phyloP scores from a whole-genome alignment of 2,113 vertebrate genomes.

The Pygoscelis adeliae region DNA sequence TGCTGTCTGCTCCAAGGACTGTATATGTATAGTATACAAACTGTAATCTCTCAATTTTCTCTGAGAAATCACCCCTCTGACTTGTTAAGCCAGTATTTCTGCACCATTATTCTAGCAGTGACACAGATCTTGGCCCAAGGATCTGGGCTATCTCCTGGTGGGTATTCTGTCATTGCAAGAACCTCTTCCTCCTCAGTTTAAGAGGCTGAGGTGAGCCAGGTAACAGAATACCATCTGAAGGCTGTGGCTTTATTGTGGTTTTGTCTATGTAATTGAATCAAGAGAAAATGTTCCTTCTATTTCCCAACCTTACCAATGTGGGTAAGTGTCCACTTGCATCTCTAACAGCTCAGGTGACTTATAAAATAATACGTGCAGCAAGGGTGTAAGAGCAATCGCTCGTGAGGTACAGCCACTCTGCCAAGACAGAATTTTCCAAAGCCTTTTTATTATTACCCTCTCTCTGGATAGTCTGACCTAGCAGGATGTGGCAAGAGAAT shows the following conservation, averaged over 20 bases:
- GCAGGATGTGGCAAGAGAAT: conserved; percentile 9
- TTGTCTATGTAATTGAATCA: not conserved
- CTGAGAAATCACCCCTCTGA: not conserved
- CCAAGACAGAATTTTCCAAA: not conserved
- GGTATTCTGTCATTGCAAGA: not conserved
- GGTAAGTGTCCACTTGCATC: not conserved
- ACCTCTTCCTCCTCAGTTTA: not conserved
- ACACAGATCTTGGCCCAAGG: not conserved
- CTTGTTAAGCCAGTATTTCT: not conserved
- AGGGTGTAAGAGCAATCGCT: not conserved
- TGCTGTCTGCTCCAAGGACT: not conserved
- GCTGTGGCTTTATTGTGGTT: not conserved
- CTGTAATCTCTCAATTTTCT: not conserved
- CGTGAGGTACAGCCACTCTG: not conserved
- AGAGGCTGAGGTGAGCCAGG: not conserved
- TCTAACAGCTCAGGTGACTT: not conserved
- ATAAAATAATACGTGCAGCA: not conserved
- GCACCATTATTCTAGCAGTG: not conserved
- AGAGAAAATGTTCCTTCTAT: not conserved
- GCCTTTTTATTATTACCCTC: not conserved
- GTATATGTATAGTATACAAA: not conserved
- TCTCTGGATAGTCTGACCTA: not conserved
- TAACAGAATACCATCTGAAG: not conserved
- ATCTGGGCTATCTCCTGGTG: not conserved
- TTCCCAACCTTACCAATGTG: not conserved